Conservation (phyloP, 2,888 invertebrate genomes). For the Oscheius sp. region DNA sequence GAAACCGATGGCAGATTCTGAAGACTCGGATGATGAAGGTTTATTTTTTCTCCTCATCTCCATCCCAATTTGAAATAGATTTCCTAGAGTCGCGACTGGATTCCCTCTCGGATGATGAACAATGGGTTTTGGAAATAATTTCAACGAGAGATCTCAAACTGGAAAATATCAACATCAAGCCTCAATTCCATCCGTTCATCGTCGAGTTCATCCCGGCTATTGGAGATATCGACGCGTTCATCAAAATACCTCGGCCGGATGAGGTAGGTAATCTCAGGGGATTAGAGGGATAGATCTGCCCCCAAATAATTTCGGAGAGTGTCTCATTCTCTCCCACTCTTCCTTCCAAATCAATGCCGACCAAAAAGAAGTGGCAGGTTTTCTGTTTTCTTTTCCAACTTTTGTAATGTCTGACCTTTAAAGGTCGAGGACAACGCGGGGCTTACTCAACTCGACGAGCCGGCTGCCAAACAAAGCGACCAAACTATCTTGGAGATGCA, state of each 20-base stretch:
- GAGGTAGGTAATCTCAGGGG: conserved; percentile 56
- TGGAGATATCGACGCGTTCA: conserved; percentile 96
- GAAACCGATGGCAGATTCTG: conserved; percentile 34
- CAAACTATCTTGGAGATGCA: conserved; percentile 91
- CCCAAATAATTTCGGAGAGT: neutral
- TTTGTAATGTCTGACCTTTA: neutral
- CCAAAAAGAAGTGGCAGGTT: conserved; percentile 21
- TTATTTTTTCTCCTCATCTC: neutral
- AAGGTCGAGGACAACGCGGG: conserved; percentile 68
- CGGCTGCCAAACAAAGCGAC: conserved; percentile 92
- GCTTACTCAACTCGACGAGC: conserved; percentile 80
- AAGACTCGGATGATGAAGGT: conserved; percentile 30
- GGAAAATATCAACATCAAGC: conserved; percentile 76
- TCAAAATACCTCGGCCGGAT: conserved; percentile 85
- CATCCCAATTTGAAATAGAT: neutral
- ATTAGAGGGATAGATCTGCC: neutral
- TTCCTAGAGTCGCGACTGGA: neutral
- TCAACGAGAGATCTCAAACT: neutral
- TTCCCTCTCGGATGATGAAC: conserved; percentile 16
- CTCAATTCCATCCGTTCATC: conserved; percentile 89
- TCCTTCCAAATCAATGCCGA: neutral
- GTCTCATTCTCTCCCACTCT: neutral
- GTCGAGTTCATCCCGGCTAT: conserved; percentile 97
- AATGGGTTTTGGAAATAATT: conserved; percentile 23
- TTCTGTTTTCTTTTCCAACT: neutral